Evolutionary conservation across 1,140 invertebrate species (phyloP), one percentile per base, ranked within the genome.

Genomic region (Mya arenaria): DNA sequence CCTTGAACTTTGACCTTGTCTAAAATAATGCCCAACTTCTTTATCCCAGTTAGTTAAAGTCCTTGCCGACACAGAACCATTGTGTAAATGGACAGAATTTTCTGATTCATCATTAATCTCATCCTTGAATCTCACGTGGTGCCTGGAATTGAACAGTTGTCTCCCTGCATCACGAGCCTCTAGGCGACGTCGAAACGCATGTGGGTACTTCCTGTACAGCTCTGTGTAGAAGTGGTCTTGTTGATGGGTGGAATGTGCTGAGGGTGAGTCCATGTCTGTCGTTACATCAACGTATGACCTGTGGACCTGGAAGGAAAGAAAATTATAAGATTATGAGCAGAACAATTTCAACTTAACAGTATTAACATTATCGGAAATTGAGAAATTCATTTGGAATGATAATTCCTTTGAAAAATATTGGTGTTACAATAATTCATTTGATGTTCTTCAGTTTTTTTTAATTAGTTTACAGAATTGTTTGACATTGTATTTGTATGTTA

Each of bases 11-110:
- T n/a, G n/a, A n/a, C n/a, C n/a, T n/a, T 66, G 63, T 39, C 34
- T 69, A 23, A 68, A 41, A 69, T 79, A 79, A n/a, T 79, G 34
- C 17, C 65, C 62, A 39, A 79, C 62, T 58, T 79, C 75, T 28
- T 52, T 10, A 58, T 79, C 63, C 75, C 75, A 68, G 52, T 68
- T 79, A 10, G 63, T 75, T 48, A 79, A 68, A 58, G 52, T 32
- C 39, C 0, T 32, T 15, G 34, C 62, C 13, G n/a, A n/a, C n/a
- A n/a, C n/a, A n/a, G n/a, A n/a, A n/a, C n/a, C n/a, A n/a, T n/a
- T n/a, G n/a, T n/a, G n/a, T n/a, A n/a, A n/a, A n/a, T n/a, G n/a
- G n/a, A n/a, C n/a, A n/a, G n/a, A n/a, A n/a, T n/a, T n/a, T n/a
- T n/a, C n/a, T n/a, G n/a, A n/a, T n/a, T n/a, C n/a, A n/a, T n/a